Conservation (phyloP, 2,888 invertebrate genomes). For the Hesperia comma region DNA sequence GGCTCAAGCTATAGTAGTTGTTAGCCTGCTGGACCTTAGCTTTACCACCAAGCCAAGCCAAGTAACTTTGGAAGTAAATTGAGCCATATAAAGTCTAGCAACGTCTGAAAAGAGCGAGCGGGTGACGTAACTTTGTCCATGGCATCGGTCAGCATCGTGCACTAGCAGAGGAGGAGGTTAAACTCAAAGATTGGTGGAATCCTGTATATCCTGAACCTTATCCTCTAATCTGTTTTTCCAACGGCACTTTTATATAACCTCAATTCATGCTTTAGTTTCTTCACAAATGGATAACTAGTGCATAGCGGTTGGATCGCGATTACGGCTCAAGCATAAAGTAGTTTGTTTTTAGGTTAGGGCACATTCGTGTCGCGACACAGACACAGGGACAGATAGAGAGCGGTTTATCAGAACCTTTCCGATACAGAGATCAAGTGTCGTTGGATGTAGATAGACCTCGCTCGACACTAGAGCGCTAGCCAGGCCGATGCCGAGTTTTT, state of each 20-base stretch:
- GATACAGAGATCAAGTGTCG: conserved; percentile 20
- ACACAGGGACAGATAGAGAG: conserved; percentile 18
- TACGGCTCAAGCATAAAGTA: conserved; percentile 27
- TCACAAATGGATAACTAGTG: conserved; percentile 22
- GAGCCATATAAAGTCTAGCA: too few relatives aligned
- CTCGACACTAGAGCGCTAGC: conserved; percentile 16
- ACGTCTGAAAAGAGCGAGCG: too few relatives aligned
- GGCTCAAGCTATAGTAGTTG: too few relatives aligned
- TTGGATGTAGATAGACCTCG: conserved; percentile 30
- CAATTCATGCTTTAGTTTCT: conserved; percentile 13
- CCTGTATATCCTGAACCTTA: too few relatives aligned
- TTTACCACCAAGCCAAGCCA: too few relatives aligned
- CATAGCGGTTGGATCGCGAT: conserved; percentile 9
- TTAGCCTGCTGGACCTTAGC: too few relatives aligned
- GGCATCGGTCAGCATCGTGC: too few relatives aligned
- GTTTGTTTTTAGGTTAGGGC: conserved; percentile 31
- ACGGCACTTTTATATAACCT: not conserved
- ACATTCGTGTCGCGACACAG: conserved; percentile 17
- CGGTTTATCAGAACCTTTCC: conserved; percentile 27
- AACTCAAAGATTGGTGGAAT: too few relatives aligned
- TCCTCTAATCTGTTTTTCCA: too few relatives aligned
- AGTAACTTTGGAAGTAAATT: too few relatives aligned
- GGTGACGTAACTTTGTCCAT: too few relatives aligned
- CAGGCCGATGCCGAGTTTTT: conserved; percentile 1
- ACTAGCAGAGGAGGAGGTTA: too few relatives aligned